These are phyloP conservation scores for Orthonychiurus folsomi DNA, from an alignment of 2,888 invertebrate genomes.

Conservation along the genomic window DNA sequence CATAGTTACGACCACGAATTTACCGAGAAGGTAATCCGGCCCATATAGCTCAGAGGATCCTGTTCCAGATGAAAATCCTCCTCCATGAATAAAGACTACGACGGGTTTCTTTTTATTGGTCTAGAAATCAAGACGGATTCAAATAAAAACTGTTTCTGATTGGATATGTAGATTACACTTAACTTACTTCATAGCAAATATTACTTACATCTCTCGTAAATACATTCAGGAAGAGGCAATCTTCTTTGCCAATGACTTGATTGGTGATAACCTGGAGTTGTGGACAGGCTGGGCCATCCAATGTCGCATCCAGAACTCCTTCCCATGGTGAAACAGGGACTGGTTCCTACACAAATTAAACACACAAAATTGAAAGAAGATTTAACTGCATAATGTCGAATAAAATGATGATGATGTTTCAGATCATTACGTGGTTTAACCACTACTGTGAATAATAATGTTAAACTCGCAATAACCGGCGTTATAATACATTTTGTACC, in stretches of 20 bases:
- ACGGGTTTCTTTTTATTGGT: conserved; percentile 21
- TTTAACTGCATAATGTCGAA: no score
- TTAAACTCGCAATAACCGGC: no score
- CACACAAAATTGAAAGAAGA: neutral
- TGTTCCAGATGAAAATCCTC: conserved; percentile 34
- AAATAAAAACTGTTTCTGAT: neutral
- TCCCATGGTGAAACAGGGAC: conserved; percentile 37
- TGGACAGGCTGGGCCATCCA: conserved; percentile 40
- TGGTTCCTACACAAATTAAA: conserved; percentile 31
- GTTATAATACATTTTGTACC: no score
- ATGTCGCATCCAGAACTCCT: conserved; percentile 37
- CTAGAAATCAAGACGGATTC: neutral
- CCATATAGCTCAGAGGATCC: conserved; percentile 34
- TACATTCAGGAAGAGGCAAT: conserved; percentile 39
- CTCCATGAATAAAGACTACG: conserved; percentile 37
- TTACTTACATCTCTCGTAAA: conserved; percentile 36
- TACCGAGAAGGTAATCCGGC: conserved; percentile 34
- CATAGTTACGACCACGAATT: conserved; percentile 36
- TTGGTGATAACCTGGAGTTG: conserved; percentile 40
- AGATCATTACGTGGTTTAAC: no score
- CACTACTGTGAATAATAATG: no score
- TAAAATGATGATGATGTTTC: no score
- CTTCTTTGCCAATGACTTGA: conserved; percentile 40
- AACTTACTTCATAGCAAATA: neutral
- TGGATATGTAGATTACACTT: no score